Evolutionary conservation across 2,888 invertebrate genomes (phyloP).

Genomic region (Lasioglossum villosulum): DNA sequence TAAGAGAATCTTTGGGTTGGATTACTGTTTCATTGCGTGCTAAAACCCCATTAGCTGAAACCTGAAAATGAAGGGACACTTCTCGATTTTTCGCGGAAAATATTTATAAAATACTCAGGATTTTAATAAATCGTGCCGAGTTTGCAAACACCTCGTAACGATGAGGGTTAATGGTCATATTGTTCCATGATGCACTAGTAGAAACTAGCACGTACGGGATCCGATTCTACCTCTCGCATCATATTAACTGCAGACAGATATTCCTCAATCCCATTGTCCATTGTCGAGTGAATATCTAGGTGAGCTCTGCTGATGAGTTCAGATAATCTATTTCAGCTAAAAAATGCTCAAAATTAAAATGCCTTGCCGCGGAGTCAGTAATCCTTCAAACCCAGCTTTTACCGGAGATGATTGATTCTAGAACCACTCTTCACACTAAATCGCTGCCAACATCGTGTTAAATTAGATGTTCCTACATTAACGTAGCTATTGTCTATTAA

Average conservation of each 20-base stretch:
- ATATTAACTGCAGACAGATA: constrained; percentile 1
- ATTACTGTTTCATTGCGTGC: neutral
- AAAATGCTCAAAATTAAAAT: neutral
- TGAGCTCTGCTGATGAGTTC: constrained; percentile 2
- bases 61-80: neutral
- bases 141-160: neutral
- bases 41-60: neutral
- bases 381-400: neutral
- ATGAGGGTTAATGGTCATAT: neutral
- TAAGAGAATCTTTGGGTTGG: too few species aligned
- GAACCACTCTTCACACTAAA: neutral
- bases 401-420: neutral
- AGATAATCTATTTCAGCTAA: constrained; percentile 11
- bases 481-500: neutral
- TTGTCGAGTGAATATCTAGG: constrained; percentile 9
- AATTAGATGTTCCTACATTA: neutral
- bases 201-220: neutral
- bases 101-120: neutral
- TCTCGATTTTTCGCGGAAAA: neutral
- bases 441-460: neutral
- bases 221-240: neutral
- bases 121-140: neutral
- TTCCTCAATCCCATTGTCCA: constrained; percentile 7
- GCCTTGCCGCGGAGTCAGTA: neutral
- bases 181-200: neutral